Conservation (phyloP, 53 echinoderm and acorn worm species). For the Hippasteria phrygiana region DNA sequence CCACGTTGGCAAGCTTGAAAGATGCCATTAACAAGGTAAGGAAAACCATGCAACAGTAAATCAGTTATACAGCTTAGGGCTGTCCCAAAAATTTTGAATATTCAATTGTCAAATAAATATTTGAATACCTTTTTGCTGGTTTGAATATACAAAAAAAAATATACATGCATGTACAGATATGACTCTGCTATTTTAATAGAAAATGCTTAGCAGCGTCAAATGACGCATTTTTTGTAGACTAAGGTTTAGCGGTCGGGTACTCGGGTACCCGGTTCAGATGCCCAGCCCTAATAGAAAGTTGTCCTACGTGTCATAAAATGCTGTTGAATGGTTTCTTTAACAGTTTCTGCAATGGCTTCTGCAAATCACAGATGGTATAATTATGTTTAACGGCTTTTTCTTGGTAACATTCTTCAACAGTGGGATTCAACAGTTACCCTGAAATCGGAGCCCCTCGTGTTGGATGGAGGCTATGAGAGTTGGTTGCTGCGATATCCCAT, state of each 20-base stretch:
- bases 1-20: conserved; percentile 77
- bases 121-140: too few species aligned
- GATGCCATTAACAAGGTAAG: conserved; percentile 90
- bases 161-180: too few species aligned
- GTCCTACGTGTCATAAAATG: too few species aligned
- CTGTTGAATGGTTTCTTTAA: too few species aligned
- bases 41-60: neutral
- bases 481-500: conserved; percentile 97
- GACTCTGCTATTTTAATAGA: too few species aligned
- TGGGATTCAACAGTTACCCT: conserved; percentile 85
- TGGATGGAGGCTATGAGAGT: conserved; percentile 90
- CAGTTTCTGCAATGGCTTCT: too few species aligned
- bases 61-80: neutral
- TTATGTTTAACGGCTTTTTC: neutral
- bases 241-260: too few species aligned
- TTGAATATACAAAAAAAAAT: too few species aligned
- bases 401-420: conserved; percentile 53
- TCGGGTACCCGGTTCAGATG: too few species aligned
- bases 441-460: conserved; percentile 83
- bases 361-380: neutral
- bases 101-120: neutral
- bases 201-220: too few species aligned
- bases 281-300: too few species aligned
- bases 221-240: too few species aligned
- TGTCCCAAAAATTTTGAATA: neutral